Conservation (phyloP, 2,113 vertebrate species). For the Oncorhynchus kisutch region DNA sequence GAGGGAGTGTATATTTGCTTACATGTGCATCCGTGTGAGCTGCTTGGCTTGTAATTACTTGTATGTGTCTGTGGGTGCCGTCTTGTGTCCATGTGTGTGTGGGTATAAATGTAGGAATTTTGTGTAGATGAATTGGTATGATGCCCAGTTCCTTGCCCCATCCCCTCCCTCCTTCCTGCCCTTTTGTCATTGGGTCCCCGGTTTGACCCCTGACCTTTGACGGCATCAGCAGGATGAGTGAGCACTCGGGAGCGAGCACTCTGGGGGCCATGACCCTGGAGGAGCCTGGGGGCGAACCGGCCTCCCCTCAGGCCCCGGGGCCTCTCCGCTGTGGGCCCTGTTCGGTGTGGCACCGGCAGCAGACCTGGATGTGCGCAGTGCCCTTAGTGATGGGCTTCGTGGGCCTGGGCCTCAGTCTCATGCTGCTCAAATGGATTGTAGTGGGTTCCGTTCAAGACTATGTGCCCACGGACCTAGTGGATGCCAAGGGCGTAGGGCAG, state of each 20-base stretch:
- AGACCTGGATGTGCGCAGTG: constrained; percentile 92
- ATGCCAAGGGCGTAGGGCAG: constrained; percentile 88
- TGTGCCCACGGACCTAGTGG: constrained; percentile 89
- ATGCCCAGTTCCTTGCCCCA: constrained; percentile 61
- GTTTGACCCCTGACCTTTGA: constrained; percentile 61
- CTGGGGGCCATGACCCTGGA: constrained; percentile 84
- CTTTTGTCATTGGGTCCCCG: constrained; percentile 50
- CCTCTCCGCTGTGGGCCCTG: constrained; percentile 90
- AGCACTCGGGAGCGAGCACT: constrained; percentile 77
- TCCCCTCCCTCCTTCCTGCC: constrained; percentile 58
- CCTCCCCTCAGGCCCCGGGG: constrained; percentile 80
- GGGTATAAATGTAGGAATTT: constrained; percentile 26
- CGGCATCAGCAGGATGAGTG: constrained; percentile 70
- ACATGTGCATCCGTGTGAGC: constrained; percentile 42
- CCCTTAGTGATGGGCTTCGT: constrained; percentile 91
- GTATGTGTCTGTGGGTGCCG: constrained; percentile 45
- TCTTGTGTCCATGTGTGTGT: constrained; percentile 20
- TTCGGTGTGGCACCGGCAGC: constrained; percentile 92
- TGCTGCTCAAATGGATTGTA: constrained; percentile 96
- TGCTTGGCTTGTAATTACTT: constrained; percentile 60
- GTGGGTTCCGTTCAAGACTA: constrained; percentile 92
- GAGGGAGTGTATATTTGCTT: constrained; percentile 58
- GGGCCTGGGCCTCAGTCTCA: constrained; percentile 90
- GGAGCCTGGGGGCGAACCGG: constrained; percentile 81
- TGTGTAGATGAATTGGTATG: constrained; percentile 50